These are phyloP conservation scores for Poeciliopsis presidionis DNA, from an alignment of 2,797 vertebrate species.

Conservation along the genomic window DNA sequence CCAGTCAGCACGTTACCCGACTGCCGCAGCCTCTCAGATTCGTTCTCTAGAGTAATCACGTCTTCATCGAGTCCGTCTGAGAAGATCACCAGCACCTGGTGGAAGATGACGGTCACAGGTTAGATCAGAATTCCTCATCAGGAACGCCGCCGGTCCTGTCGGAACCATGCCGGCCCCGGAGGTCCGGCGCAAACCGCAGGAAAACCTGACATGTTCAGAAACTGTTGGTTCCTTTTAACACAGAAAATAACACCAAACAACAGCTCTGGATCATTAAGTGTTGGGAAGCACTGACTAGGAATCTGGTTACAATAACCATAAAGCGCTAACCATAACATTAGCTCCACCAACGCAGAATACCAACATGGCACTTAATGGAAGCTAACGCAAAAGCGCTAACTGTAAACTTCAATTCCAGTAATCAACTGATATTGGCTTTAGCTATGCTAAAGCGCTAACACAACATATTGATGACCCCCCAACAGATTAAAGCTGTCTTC, in stretches of 20 bases:
- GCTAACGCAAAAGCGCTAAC: too few relatives aligned
- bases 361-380: too few relatives aligned
- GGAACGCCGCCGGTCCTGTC: neutral
- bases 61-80: constrained; percentile 87
- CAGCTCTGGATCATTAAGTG: neutral
- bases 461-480: too few relatives aligned
- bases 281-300: too few relatives aligned
- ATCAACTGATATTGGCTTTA: too few relatives aligned
- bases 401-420: too few relatives aligned
- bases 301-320: too few relatives aligned
- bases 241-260: too few relatives aligned
- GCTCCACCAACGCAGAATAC: too few relatives aligned
- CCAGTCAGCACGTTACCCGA: constrained; percentile 41
- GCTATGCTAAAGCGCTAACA: too few relatives aligned
- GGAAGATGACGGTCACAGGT: neutral
- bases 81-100: constrained; percentile 88
- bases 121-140: neutral
- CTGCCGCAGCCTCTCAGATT: constrained; percentile 71
- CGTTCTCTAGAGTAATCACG: constrained; percentile 73
- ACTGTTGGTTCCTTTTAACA: neutral
- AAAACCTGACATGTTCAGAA: neutral
- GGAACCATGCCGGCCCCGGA: neutral
- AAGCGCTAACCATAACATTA: too few relatives aligned
- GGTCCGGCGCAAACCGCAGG: neutral
- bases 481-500: too few relatives aligned